Evolutionary conservation across 2,797 vertebrate species (phyloP), one percentile per base, ranked within the genome.

Genomic region (Melanotaenia boesemani): DNA sequence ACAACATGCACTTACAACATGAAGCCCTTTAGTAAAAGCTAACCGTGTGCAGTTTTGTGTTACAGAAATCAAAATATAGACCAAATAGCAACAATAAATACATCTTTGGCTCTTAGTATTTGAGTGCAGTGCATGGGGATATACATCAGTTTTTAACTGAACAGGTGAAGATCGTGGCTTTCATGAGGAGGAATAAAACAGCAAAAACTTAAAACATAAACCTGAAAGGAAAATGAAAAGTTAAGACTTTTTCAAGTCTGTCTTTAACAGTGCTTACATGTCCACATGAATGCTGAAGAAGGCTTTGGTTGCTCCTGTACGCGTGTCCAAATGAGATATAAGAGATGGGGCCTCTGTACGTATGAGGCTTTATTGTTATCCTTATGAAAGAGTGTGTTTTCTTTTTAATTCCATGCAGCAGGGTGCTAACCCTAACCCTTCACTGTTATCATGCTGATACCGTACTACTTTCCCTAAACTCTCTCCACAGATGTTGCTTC

Each of bases 21-120:
- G 0, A 87, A 87, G 20, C 46, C 7, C 46, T 50, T 50, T 10
- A 3, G 46, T 50, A 50, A n/a, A 50, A 10, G 46, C 46, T 9
- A 60, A 58, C 2, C 0, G 3, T 28, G 69, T 13, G 12, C 1
- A 65, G 62, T 44, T 28, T 59, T 7, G 44, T 56, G 36, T 68
- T 16, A 57, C 20, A 75, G 48, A 67, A 74, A 73, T 80, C 26
- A 63, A 64, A 76, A 66, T 64, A 1, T 60, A 1, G 58, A 69
- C 22, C 59, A 67, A 63, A 63, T 37, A 61, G 34, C 63, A 52
- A 73, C 4, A 72, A 73, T 54, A 48, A 13, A 37, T 13, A 1
- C 0, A 37, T 79, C 67, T 79, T 74, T 78, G 77, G 77, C 28
- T 76, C 65, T 24, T 46, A 32, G 34, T 55, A 62, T 80, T 74